phyloP scores from a whole-genome alignment of 2,797 vertebrate species.

The Microctenopoma lineatum region DNA sequence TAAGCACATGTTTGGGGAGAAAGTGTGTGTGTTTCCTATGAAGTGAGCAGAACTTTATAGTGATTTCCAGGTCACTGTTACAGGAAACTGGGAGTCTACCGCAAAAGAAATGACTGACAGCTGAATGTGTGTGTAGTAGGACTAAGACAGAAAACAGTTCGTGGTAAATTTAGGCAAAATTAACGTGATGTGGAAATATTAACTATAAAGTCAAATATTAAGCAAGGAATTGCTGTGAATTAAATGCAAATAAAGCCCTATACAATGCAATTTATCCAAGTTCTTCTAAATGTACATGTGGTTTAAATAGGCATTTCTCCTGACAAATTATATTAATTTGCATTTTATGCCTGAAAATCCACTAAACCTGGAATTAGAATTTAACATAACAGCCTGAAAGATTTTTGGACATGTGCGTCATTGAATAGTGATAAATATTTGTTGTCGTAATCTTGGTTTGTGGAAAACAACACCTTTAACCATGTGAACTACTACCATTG shows the following conservation, averaged over 20 bases:
- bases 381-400: neutral
- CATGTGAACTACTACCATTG: constrained; percentile 38
- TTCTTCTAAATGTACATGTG: too few relatives aligned
- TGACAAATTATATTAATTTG: too few relatives aligned
- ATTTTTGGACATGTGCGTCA: neutral
- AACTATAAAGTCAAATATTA: neutral
- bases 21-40: neutral
- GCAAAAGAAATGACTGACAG: constrained; percentile 55
- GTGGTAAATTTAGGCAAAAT: constrained; percentile 1
- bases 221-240: too few relatives aligned
- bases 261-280: too few relatives aligned
- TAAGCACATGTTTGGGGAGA: too few relatives aligned
- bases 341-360: too few relatives aligned
- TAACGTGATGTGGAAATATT: constrained; percentile 1
- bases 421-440: constrained; percentile 4
- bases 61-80: constrained; percentile 49
- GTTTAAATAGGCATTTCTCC: too few relatives aligned
- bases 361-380: neutral
- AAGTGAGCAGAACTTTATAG: constrained; percentile 20
- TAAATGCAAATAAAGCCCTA: too few relatives aligned
- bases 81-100: constrained; percentile 60
- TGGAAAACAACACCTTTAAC: constrained; percentile 24
- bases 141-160: constrained; percentile 13
- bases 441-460: neutral
- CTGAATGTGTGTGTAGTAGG: constrained; percentile 49